Evolutionary conservation across 2,797 vertebrate species (phyloP).

Genomic region (Cheirogaleus major): DNA sequence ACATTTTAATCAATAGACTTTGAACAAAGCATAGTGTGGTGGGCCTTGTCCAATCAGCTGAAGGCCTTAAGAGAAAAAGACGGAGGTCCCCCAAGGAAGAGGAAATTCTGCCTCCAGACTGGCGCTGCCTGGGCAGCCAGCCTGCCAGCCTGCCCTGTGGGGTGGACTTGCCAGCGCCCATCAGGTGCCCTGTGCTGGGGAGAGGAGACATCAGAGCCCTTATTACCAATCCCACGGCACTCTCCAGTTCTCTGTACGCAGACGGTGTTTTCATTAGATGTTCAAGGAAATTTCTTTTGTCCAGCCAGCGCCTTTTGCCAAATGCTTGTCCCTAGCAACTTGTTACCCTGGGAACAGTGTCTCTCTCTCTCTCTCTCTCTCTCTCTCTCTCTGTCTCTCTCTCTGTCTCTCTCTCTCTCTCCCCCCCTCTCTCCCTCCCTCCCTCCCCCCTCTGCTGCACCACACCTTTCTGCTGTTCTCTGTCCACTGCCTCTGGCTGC

Average conservation of each 20-base stretch:
- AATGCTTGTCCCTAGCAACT: conserved; percentile 26
- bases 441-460: not conserved
- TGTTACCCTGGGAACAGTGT: conserved; percentile 5
- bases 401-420: accelerated
- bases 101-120: not conserved
- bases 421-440: accelerated
- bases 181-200: not conserved
- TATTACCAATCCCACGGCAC: not conserved
- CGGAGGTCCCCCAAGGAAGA: not conserved
- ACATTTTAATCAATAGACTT: not conserved
- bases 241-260: not conserved
- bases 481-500: not conserved
- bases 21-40: not conserved
- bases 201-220: not conserved
- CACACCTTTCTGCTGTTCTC: not conserved
- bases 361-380: too few relatives aligned
- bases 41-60: not conserved
- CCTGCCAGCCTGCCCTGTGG: not conserved
- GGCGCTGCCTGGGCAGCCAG: not conserved
- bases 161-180: not conserved
- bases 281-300: conserved; percentile 54
- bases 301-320: not conserved
- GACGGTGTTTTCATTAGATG: conserved; percentile 44
- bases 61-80: not conserved
- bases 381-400: not conserved